phyloP scores from a whole-genome alignment of 2,113 vertebrate species.

The Marmota flaviventris region DNA sequence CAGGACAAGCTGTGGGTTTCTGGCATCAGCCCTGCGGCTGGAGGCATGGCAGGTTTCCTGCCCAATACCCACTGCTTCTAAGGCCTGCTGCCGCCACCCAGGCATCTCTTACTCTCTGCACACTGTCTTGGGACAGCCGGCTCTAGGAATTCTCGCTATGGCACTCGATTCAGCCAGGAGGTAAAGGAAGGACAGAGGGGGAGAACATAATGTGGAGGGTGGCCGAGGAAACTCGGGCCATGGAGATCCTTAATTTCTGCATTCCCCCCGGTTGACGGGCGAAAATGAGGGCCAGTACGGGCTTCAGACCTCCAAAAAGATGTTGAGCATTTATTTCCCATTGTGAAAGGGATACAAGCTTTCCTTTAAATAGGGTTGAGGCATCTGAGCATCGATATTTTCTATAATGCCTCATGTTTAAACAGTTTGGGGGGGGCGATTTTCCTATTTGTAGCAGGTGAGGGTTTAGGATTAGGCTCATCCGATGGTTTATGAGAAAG shows the following conservation, averaged over 20 bases:
- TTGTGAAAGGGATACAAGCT: constrained; percentile 29
- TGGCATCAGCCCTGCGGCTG: not conserved
- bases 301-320: not conserved
- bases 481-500: not conserved
- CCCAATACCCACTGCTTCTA: not conserved
- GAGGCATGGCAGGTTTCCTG: not conserved
- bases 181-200: constrained; percentile 62
- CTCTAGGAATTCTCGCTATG: constrained; percentile 24
- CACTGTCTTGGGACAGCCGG: not conserved
- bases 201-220: constrained; percentile 46
- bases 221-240: constrained; percentile 20
- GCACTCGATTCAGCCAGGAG: constrained; percentile 53
- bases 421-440: not conserved
- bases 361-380: not conserved
- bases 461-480: not conserved
- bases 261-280: not conserved
- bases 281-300: not conserved
- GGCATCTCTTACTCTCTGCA: not conserved
- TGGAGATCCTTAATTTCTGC: constrained; percentile 40
- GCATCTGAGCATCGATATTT: not conserved
- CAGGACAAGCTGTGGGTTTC: not conserved
- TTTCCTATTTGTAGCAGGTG: not conserved
- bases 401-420: not conserved
- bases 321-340: not conserved
- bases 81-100: not conserved